Conservation (phyloP, 2,888 invertebrate genomes). For the Folsomia candida region DNA sequence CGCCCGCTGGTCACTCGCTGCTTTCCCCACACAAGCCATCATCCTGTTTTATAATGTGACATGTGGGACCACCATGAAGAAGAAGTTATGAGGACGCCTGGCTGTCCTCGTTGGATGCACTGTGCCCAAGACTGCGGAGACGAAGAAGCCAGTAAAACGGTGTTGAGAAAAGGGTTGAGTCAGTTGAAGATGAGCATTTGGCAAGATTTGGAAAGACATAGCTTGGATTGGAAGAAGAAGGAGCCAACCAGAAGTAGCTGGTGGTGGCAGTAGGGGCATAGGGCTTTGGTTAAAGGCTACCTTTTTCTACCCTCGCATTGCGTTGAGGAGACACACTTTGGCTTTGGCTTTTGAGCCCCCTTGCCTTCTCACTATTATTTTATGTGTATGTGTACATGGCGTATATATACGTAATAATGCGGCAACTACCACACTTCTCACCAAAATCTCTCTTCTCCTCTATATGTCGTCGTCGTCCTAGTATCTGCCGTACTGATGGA, state of each 20-base stretch:
- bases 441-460: background rate
- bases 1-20: background rate
- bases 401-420: too few relatives aligned
- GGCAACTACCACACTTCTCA: too few relatives aligned
- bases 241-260: constrained; percentile 47
- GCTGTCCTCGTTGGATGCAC: too few relatives aligned
- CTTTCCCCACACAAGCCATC: too few relatives aligned
- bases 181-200: constrained; percentile 13
- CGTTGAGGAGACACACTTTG: constrained; percentile 33
- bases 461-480: background rate
- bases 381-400: too few relatives aligned
- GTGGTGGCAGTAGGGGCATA: constrained; percentile 46
- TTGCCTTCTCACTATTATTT: too few relatives aligned
- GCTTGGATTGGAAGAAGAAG: constrained; percentile 17
- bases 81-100: too few relatives aligned
- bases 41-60: too few relatives aligned
- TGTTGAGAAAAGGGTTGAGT: background rate
- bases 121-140: too few relatives aligned
- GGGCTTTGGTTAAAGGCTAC: constrained; percentile 50
- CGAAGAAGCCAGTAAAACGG: too few relatives aligned
- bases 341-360: constrained; percentile 33
- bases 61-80: background rate
- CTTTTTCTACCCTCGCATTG: constrained; percentile 40
- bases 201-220: background rate
- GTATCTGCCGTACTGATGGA: background rate